Conservation (phyloP, 2,888 invertebrate genomes). For the Buathra laborator region DNA sequence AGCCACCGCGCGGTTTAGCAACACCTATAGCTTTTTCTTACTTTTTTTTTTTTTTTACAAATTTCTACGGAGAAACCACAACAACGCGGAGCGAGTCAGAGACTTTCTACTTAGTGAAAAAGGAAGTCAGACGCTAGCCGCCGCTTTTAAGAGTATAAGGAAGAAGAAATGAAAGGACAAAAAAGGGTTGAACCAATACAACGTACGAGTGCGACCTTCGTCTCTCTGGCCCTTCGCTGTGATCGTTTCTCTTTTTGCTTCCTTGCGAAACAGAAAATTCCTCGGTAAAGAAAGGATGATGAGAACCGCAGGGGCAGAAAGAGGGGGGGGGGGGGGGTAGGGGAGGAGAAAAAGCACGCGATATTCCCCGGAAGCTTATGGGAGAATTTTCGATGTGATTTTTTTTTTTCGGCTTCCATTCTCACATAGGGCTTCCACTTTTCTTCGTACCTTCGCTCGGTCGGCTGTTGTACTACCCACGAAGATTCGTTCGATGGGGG, state of each 20-base stretch:
- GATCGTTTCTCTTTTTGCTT: constrained; percentile 67
- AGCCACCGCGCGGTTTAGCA: constrained; percentile 37
- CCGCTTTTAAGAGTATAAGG: constrained; percentile 20
- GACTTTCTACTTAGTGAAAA: not conserved
- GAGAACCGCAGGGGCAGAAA: constrained; percentile 7
- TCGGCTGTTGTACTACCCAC: constrained; percentile 3
- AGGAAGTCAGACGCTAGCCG: constrained; percentile 25
- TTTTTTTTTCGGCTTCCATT: not conserved
- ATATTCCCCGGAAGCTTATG: constrained; percentile 42
- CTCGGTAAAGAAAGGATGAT: constrained; percentile 26
- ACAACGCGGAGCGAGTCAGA: constrained; percentile 25
- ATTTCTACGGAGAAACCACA: constrained; percentile 66
- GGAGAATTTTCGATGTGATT: constrained; percentile 48
- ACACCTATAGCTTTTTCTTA: constrained; percentile 33
- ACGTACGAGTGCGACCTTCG: constrained; percentile 24
- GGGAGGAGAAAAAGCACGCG: constrained; percentile 21
- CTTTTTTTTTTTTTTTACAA: constrained; percentile 34
- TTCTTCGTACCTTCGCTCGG: not conserved
- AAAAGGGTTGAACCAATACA: constrained; percentile 51
- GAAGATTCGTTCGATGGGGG: constrained; percentile 37
- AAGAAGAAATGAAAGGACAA: constrained; percentile 29
- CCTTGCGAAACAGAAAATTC: constrained; percentile 59
- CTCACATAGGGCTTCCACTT: not conserved
- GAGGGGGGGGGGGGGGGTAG: too few relatives aligned
- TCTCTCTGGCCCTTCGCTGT: constrained; percentile 1